Percentiles rank a stretch among this genome's conserved stretches.
Conservation (phyloP, 2,113 vertebrate species). For the Cinclus cinclus region DNA sequence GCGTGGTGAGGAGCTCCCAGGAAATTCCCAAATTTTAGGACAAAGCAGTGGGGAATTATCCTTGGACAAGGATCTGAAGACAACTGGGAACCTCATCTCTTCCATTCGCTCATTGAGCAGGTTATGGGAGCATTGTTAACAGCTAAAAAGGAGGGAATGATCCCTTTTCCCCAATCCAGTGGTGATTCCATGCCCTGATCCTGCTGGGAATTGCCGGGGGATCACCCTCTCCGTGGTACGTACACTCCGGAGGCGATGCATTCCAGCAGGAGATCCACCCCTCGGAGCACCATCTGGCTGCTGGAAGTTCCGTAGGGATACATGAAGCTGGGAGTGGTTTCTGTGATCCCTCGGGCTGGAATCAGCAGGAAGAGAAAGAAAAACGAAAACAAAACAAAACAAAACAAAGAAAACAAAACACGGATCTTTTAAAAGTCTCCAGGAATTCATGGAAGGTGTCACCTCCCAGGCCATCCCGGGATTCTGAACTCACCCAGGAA, state of each 20-base stretch:
- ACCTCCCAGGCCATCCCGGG: background rate
- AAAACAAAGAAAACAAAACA: background rate
- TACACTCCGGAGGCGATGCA: conserved; percentile 97
- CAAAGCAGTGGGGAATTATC: background rate
- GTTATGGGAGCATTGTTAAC: fast-evolving
- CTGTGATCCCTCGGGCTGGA: conserved; percentile 86
- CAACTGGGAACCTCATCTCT: background rate
- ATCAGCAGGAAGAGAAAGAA: conserved; percentile 45
- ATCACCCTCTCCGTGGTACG: conserved; percentile 15
- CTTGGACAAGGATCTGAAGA: background rate
- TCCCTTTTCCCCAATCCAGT: background rate
- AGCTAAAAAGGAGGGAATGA: background rate
- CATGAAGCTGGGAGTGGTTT: conserved; percentile 90
- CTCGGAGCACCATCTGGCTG: conserved; percentile 93
- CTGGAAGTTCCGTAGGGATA: conserved; percentile 85
- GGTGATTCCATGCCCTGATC: background rate
- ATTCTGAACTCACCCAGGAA: background rate
- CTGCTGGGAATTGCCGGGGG: fast-evolving
- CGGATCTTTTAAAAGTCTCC: background rate
- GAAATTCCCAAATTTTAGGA: background rate
- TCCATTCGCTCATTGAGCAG: background rate
- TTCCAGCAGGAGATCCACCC: conserved; percentile 89
- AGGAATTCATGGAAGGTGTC: fast-evolving
- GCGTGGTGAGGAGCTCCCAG: fast-evolving
- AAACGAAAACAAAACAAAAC: background rate